Conservation (phyloP, 1,140 invertebrate species). For the Trialeurodes vaporariorum region DNA sequence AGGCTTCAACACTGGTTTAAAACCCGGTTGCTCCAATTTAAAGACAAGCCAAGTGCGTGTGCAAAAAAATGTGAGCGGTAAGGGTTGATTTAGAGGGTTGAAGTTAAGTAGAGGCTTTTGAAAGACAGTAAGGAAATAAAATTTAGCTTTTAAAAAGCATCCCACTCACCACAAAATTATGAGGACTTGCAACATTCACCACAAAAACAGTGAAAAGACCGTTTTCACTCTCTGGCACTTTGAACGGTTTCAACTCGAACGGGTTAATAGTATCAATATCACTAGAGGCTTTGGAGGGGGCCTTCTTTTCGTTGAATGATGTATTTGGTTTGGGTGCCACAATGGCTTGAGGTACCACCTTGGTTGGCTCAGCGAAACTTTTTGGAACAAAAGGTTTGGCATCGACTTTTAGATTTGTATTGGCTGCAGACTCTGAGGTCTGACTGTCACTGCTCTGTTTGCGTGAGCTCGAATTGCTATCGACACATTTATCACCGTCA, state of each 20-base stretch:
- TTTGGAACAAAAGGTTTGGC: neutral
- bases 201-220: neutral
- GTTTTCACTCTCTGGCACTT: neutral
- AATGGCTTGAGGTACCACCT: neutral
- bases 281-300: neutral
- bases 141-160: too few species aligned
- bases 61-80: neutral
- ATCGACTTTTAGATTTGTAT: neutral
- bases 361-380: neutral
- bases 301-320: neutral
- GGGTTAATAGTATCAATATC: neutral
- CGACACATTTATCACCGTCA: too few species aligned
- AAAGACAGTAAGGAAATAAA: neutral
- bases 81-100: neutral
- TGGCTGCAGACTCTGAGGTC: too few species aligned
- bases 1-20: neutral
- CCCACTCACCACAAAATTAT: neutral
- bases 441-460: too few species aligned
- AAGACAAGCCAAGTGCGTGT: neutral
- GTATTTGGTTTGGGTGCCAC: too few species aligned
- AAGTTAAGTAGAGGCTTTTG: neutral
- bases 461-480: too few species aligned
- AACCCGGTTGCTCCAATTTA: neutral
- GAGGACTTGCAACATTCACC: neutral
- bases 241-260: neutral